A percentile compares a stretch with the other conserved stretches of the same genome.
Evolutionary conservation across 2,113 vertebrate genomes (phyloP).

Genomic region (Origma solitaria): DNA sequence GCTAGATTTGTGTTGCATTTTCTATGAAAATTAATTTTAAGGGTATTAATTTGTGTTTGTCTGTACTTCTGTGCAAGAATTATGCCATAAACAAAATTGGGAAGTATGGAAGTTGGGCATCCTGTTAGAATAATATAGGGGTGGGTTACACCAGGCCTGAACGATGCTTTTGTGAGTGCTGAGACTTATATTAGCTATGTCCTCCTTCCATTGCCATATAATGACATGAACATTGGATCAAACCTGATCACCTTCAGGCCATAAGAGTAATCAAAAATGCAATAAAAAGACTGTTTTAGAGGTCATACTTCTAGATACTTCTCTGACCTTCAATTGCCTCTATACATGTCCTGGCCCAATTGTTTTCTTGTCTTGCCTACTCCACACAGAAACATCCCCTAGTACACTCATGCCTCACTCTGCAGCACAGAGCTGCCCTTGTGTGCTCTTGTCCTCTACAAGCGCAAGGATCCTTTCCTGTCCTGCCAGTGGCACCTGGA

Average conservation of each 20-base stretch:
- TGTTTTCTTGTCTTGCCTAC: not conserved
- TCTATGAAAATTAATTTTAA: not conserved
- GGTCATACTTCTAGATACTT: not conserved
- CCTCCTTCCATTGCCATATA: not conserved
- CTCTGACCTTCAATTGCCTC: not conserved
- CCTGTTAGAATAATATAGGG: not conserved
- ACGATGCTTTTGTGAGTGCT: not conserved
- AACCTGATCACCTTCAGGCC: not conserved
- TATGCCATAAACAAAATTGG: not conserved
- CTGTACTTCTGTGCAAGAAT: not conserved
- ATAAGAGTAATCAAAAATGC: not conserved
- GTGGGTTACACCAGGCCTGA: not conserved
- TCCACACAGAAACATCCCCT: not conserved
- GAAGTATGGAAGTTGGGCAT: not conserved
- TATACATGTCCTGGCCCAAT: rapidly evolving
- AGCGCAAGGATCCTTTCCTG: not conserved
- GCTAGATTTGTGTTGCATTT: not conserved
- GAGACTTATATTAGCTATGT: not conserved
- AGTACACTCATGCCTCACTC: not conserved
- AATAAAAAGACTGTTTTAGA: not conserved
- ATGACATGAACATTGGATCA: not conserved
- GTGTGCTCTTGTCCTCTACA: not conserved
- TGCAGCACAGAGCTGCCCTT: not conserved
- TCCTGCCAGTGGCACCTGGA: not conserved
- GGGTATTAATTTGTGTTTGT: not conserved